Conservation (phyloP, 2,888 invertebrate genomes). For the Callosobruchus maculatus region DNA sequence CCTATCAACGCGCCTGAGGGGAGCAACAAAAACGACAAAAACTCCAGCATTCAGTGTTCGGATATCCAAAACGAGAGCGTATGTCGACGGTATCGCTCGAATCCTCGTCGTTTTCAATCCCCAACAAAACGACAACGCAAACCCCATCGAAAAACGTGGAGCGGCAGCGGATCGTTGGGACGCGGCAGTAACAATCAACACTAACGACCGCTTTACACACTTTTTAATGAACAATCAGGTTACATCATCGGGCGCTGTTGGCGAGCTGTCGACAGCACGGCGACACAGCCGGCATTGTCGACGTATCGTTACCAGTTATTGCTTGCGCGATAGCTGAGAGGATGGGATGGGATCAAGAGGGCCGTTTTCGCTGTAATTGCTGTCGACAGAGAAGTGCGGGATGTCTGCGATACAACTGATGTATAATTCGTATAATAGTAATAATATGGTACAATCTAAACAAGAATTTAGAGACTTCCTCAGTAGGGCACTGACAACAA, state of each 20-base stretch:
- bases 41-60: no score
- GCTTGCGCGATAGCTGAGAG: background rate
- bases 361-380: constrained; percentile 25
- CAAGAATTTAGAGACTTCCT: no score
- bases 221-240: constrained; percentile 37
- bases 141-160: background rate
- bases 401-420: no score
- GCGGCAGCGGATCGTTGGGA: background rate
- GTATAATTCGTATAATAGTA: no score
- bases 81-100: background rate
- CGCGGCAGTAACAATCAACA: constrained; percentile 32
- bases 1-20: no score
- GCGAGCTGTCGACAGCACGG: constrained; percentile 30
- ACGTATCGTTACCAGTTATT: constrained; percentile 28
- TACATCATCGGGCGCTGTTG: constrained; percentile 26
- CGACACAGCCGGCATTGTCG: constrained; percentile 28
- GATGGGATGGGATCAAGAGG: constrained; percentile 21
- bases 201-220: constrained; percentile 35
- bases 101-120: background rate
- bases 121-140: background rate
- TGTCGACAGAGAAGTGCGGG: no score
- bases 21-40: no score
- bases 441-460: no score
- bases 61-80: background rate
- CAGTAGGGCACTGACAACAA: no score